Evolutionary conservation across 2,797 vertebrate species (phyloP).

Genomic region (Oreochromis grahami): DNA sequence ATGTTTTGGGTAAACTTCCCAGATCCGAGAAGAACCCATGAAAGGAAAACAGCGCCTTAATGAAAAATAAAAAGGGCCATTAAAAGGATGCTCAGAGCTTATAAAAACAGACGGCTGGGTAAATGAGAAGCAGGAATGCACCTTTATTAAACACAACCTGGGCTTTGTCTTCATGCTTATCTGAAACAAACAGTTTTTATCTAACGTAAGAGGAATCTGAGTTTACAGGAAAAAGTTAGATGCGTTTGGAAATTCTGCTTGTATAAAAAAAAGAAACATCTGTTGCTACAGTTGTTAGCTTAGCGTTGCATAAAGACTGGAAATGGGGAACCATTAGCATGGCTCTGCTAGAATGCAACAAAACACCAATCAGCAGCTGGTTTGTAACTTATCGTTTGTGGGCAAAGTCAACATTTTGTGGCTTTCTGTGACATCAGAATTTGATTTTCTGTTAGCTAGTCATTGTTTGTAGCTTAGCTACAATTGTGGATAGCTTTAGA

Average conservation of each 20-base stretch:
- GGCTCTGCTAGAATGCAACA: not conserved
- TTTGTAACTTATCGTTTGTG: not conserved
- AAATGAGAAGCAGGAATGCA: not conserved
- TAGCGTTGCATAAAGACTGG: not conserved
- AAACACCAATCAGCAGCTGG: not conserved
- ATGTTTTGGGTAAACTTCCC: constrained; percentile 49
- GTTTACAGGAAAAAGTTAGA: not conserved
- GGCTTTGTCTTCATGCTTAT: not conserved
- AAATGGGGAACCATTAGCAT: not conserved
- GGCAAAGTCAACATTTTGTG: not conserved
- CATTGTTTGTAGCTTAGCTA: not conserved
- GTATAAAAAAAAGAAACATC: not conserved
- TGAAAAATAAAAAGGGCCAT: constrained; percentile 47
- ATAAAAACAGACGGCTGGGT: not conserved
- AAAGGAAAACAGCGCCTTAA: constrained; percentile 40
- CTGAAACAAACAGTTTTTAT: not conserved
- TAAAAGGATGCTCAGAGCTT: constrained; percentile 27
- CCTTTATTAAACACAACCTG: not conserved
- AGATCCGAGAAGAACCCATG: constrained; percentile 37
- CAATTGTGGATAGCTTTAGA: not conserved
- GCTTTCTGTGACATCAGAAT: not conserved
- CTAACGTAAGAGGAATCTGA: not conserved
- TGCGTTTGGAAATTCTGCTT: not conserved
- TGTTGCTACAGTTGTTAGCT: not conserved
- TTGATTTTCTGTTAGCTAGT: not conserved